Evolutionary conservation across 64 coral and sea anemone species (phyloP).

Genomic region (Pocillopora verrucosa): DNA sequence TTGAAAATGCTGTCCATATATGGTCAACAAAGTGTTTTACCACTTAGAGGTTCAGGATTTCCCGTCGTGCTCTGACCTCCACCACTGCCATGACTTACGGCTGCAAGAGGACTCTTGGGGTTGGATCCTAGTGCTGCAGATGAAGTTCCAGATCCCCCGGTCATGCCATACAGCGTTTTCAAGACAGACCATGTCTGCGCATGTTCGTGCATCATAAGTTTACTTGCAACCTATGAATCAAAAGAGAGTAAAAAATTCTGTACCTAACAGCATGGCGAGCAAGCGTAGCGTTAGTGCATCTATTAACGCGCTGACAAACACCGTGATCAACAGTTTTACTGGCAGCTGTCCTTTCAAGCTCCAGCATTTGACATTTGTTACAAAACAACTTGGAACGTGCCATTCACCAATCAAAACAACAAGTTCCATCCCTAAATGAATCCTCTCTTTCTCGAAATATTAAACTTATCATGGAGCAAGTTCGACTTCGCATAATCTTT

Average conservation of each 20-base stretch:
- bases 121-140: conserved; percentile 23
- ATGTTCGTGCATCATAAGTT: conserved; percentile 81
- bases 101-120: conserved; percentile 36
- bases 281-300: no score
- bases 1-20: neutral
- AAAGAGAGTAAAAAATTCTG: neutral
- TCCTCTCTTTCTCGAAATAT: no score
- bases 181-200: conserved; percentile 92
- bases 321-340: no score
- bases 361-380: no score
- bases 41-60: conserved; percentile 15
- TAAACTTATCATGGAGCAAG: no score
- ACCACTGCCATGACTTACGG: conserved; percentile 14
- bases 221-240: conserved; percentile 58
- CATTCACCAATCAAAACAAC: no score
- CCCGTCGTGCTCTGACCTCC: conserved; percentile 45
- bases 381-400: no score
- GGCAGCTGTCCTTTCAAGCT: no score
- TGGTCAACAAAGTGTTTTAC: neutral
- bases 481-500: no score
- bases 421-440: no score
- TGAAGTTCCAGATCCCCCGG: conserved; percentile 37
- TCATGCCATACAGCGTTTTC: conserved; percentile 80
- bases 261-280: no score
- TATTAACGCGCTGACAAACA: no score